phyloP scores from a whole-genome alignment of 2,113 vertebrate species.

The Capricornis sumatraensis region DNA sequence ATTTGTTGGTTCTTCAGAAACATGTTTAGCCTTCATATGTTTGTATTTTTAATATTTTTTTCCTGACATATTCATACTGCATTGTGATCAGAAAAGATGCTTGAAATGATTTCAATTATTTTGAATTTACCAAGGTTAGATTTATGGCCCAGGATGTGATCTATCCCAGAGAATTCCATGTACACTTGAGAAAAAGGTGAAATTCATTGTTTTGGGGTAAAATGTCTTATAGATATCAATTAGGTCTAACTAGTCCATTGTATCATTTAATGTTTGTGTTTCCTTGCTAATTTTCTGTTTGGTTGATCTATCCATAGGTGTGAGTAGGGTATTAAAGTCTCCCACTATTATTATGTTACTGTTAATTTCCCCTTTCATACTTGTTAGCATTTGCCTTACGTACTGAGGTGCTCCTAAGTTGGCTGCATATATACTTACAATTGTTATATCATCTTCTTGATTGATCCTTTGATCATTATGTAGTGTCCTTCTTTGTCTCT shows the following conservation, averaged over 20 bases:
- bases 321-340: background rate
- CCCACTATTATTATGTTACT: background rate
- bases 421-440: background rate
- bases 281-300: background rate
- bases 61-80: background rate
- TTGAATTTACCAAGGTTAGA: background rate
- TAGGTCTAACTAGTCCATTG: background rate
- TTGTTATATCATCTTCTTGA: background rate
- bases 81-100: background rate
- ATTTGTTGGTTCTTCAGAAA: background rate
- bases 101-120: background rate
- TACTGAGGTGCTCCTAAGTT: background rate
- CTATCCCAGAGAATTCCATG: background rate
- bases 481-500: background rate
- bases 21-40: background rate
- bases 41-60: background rate
- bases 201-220: background rate
- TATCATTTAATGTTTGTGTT: background rate
- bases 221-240: background rate
- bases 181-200: background rate
- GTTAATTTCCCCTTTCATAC: background rate
- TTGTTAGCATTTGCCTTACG: background rate
- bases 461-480: background rate
- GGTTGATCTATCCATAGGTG: background rate
- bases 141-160: background rate